A percentile compares a stretch with the other conserved stretches of the same genome.
Evolutionary conservation across 2,888 invertebrate genomes (phyloP).

Genomic region (Deilephila porcellus): DNA sequence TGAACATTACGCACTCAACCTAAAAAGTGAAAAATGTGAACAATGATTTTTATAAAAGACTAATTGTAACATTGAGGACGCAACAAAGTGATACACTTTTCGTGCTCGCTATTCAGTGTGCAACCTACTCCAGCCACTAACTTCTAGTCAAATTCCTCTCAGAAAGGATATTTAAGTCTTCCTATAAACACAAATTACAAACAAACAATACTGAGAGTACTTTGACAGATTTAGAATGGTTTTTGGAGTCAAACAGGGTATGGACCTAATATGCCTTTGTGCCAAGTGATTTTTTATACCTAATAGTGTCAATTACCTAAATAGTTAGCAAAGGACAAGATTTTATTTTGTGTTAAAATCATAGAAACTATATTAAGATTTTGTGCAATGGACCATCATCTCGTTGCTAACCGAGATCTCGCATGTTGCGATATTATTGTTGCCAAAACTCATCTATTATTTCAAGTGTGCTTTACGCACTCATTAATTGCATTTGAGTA

Average conservation of each 20-base stretch:
- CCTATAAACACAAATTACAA: conserved; percentile 57
- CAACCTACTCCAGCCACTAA: conserved; percentile 72
- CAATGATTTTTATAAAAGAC: conserved; percentile 67
- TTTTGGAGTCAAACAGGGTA: conserved; percentile 80
- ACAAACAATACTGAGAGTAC: conserved; percentile 70
- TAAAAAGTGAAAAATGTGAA: conserved; percentile 84
- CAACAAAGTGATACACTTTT: conserved; percentile 58
- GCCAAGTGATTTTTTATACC: conserved; percentile 83
- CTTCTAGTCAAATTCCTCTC: conserved; percentile 81
- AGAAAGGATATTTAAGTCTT: conserved; percentile 71
- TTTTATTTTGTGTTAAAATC: conserved; percentile 74
- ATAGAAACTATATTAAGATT: conserved; percentile 73
- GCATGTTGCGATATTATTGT: conserved; percentile 61
- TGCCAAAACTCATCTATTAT: conserved; percentile 70
- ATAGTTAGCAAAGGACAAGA: conserved; percentile 76
- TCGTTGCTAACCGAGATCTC: conserved; percentile 56
- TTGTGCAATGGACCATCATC: conserved; percentile 75
- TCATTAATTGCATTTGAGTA: conserved; percentile 80
- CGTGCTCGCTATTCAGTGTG: conserved; percentile 51
- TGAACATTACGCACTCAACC: conserved; percentile 78
- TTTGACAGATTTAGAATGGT: conserved; percentile 75
- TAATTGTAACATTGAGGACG: conserved; percentile 51
- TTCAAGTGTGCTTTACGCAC: conserved; percentile 59
- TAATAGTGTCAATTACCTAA: conserved; percentile 82
- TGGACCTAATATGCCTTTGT: conserved; percentile 83